Evolutionary conservation across 64 coral and sea anemone genomes (phyloP).

Genomic region (Montipora capricornis): DNA sequence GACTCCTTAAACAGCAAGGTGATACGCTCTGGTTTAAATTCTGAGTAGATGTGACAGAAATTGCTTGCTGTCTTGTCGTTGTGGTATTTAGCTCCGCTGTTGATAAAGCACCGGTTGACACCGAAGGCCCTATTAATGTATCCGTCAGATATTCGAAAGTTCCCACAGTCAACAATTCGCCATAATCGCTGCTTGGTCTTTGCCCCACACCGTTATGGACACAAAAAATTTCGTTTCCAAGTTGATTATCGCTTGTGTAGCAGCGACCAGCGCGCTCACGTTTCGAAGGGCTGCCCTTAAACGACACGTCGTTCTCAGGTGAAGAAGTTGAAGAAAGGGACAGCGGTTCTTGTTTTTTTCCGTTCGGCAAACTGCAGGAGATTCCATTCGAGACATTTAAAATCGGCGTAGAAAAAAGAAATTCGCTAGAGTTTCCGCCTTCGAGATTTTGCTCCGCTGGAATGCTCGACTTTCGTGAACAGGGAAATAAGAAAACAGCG

Average conservation of each 20-base stretch:
- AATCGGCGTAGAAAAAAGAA: neutral
- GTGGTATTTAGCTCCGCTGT: neutral
- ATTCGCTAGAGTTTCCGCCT: conserved; percentile 4
- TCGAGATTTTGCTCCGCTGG: neutral
- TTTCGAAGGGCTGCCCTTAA: neutral
- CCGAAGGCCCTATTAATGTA: neutral
- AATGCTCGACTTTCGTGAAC: conserved; percentile 8
- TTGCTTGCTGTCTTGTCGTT: neutral
- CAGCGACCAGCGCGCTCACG: too few relatives aligned
- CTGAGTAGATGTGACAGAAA: neutral
- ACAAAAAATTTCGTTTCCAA: neutral
- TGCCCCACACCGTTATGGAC: neutral
- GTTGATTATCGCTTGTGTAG: neutral
- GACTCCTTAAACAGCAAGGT: neutral
- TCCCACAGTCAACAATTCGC: neutral
- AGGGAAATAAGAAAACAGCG: conserved; percentile 30
- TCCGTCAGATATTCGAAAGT: neutral
- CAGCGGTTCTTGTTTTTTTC: neutral
- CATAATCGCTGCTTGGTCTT: neutral
- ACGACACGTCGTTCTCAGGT: neutral
- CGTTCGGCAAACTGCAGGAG: neutral
- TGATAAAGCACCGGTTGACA: neutral
- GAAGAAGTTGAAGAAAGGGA: neutral
- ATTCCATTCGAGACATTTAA: neutral
- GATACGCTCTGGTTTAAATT: neutral